Percentiles rank a stretch among this genome's conserved stretches.
Conservation (phyloP, 2,797 vertebrate species). For the Austrolebias charrua region DNA sequence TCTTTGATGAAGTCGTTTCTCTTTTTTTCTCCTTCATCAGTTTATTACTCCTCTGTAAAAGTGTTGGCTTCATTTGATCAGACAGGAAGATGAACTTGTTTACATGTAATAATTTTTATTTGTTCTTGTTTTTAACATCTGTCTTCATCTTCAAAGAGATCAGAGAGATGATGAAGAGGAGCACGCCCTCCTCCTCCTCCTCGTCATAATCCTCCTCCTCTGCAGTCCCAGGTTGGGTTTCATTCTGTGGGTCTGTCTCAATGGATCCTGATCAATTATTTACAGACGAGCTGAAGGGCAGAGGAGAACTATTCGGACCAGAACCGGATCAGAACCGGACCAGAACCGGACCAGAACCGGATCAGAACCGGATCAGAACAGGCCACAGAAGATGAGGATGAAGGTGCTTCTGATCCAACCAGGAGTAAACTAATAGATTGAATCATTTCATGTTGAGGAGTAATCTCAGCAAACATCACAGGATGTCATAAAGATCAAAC, state of each 20-base stretch:
- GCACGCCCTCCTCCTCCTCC: not conserved
- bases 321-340: not conserved
- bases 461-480: too few relatives aligned
- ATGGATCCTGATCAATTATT: slow-evolving; percentile 81
- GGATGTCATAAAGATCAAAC: too few relatives aligned
- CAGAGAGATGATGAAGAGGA: not conserved
- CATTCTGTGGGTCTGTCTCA: slow-evolving; percentile 73
- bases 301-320: slow-evolving; percentile 6
- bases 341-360: not conserved
- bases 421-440: too few relatives aligned
- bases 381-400: not conserved
- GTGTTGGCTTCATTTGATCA: too few relatives aligned
- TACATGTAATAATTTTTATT: not conserved
- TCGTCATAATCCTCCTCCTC: slow-evolving; percentile 10
- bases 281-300: slow-evolving; percentile 72
- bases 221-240: slow-evolving; percentile 72
- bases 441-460: too few relatives aligned
- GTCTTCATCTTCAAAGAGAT: not conserved
- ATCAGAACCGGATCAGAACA: slow-evolving; percentile 3
- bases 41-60: too few relatives aligned
- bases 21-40: too few relatives aligned
- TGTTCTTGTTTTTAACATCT: not conserved
- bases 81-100: too few relatives aligned
- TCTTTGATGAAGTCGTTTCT: too few relatives aligned
- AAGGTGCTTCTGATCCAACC: not conserved